Percentiles rank a stretch among this genome's conserved stretches.
Conservation (phyloP, 2,797 vertebrate species). For the Sarcoramphus papa region DNA sequence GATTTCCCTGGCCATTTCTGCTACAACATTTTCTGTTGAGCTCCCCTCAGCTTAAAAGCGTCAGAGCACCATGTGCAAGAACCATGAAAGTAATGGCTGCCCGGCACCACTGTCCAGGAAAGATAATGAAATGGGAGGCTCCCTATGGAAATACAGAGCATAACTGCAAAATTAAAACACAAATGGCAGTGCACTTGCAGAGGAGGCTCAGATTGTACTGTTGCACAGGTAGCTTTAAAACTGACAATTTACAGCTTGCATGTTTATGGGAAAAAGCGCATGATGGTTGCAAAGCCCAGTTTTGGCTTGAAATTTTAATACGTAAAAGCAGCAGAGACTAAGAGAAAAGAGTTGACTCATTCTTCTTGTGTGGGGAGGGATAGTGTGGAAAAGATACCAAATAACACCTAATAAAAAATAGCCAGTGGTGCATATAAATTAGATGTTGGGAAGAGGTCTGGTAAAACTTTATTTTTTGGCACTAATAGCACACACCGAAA, state of each 20-base stretch:
- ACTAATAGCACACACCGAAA: background rate
- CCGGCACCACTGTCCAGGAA: background rate
- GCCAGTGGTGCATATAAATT: constrained; percentile 34
- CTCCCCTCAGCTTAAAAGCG: background rate
- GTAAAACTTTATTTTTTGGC: constrained; percentile 35
- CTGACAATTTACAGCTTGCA: background rate
- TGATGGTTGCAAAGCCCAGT: background rate
- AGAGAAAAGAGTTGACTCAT: constrained; percentile 42
- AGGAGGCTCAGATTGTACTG: background rate
- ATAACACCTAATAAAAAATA: constrained; percentile 57
- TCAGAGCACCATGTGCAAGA: background rate
- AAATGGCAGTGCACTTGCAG: background rate
- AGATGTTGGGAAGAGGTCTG: constrained; percentile 21
- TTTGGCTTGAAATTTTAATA: constrained; percentile 14
- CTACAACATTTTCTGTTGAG: background rate
- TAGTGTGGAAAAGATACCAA: constrained; percentile 52
- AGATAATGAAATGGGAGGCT: background rate
- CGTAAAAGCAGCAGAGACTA: background rate
- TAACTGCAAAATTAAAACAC: background rate
- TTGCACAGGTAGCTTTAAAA: background rate
- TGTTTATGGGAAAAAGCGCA: background rate
- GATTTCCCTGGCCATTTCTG: background rate
- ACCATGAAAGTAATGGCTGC: background rate
- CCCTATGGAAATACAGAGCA: background rate
- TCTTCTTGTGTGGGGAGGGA: constrained; percentile 31